Conservation (phyloP, 2,113 vertebrate species). For the Callospermophilus lateralis region DNA sequence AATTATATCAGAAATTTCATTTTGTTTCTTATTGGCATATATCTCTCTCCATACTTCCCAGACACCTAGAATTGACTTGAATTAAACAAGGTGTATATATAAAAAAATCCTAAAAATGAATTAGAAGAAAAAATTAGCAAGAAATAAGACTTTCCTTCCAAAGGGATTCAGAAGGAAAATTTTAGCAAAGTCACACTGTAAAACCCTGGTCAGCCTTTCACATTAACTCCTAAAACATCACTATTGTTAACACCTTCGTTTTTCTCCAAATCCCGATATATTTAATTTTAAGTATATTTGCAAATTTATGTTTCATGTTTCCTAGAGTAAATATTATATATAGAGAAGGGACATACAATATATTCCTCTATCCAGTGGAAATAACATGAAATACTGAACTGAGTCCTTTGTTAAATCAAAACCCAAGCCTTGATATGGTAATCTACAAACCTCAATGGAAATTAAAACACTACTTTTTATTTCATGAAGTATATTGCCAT, state of each 20-base stretch:
- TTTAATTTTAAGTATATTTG: not conserved
- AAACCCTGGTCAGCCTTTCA: too few species aligned
- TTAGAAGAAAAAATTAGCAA: too few species aligned
- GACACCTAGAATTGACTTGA: not conserved
- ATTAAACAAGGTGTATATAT: too few species aligned
- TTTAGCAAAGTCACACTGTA: too few species aligned
- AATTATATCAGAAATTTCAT: constrained; percentile 15
- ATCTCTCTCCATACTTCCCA: not conserved
- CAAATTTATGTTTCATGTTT: constrained; percentile 14
- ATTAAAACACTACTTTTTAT: not conserved
- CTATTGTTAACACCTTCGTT: too few species aligned
- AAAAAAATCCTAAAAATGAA: too few species aligned
- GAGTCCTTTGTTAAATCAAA: not conserved
- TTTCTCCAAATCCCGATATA: too few species aligned
- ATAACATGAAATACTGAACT: not conserved
- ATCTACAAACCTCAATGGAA: not conserved
- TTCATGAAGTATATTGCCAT: not conserved
- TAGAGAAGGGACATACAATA: not conserved
- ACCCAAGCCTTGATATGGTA: not conserved
- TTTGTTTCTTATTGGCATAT: not conserved
- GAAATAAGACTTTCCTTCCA: too few species aligned
- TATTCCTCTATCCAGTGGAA: not conserved
- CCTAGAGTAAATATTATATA: not conserved
- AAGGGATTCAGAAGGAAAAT: too few species aligned
- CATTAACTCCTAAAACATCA: too few species aligned